Evolutionary conservation across 2,888 invertebrate species (phyloP), one percentile per base, ranked within the genome.

Genomic region (Quadroppia sp.): DNA sequence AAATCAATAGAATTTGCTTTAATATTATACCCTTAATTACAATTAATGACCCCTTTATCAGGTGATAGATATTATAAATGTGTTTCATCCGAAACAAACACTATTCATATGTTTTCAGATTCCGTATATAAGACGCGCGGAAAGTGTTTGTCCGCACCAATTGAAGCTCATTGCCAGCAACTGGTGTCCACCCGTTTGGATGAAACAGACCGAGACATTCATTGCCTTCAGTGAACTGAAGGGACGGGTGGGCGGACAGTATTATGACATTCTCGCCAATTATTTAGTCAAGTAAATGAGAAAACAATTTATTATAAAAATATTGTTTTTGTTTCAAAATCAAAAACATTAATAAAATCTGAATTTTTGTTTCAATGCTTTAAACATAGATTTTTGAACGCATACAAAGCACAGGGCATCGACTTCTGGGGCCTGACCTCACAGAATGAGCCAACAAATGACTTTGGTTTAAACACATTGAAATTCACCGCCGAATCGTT

Each of bases 391-490:
- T 78, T 73, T 78, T 82, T 13, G 79, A 82, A 78, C 83, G 3
- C 78, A 81, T 94, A 94, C 82, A 84, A 86, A 76, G 85, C 86
- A 42, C 82, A 87, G 20, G 87, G 87, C 23, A 78, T 85, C 25
- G 75, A 79, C 3, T 80, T 86, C 56, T 96, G 94, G 94, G 91
- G 89, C 0, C 83, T 94, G 45, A 90, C 94, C 0, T 89, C 90
- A 0, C 91, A 92, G 30, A 95, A 95, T 81, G 94, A 95, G 81
- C 94, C 95, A 0, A 80, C 82, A 87, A 50, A 82, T 74, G 84
- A 84, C 0, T 78, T 80, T n/a, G 76, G 81, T 11, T 77, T 78
- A 3, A 77, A 79, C 75, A 20, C 28, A 23, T 25, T 76, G 0
- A 74, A 48, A 0, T 20, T 76, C 3, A 74, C 50, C 20, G 32